These are phyloP conservation scores for Discoglossus pictus DNA, from an alignment of 2,797 vertebrate species.

Conservation along the genomic window DNA sequence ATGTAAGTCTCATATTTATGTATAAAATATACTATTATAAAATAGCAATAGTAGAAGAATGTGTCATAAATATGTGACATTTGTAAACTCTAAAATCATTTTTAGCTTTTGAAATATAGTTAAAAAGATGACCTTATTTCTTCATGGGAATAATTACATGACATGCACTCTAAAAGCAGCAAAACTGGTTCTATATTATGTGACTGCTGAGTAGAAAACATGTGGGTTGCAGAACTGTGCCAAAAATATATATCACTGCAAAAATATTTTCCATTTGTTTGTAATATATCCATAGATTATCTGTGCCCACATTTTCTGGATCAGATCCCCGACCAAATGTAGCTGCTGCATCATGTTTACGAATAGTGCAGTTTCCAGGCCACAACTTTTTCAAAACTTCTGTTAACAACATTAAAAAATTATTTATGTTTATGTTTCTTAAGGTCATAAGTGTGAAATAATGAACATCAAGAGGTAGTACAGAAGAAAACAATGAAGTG, in stretches of 20 bases:
- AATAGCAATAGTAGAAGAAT: too few relatives aligned
- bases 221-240: constrained; percentile 8
- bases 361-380: neutral
- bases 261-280: constrained; percentile 20
- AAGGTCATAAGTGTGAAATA: too few relatives aligned
- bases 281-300: constrained; percentile 12
- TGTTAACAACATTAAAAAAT: too few relatives aligned
- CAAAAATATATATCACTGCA: constrained; percentile 14
- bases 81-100: too few relatives aligned
- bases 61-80: too few relatives aligned
- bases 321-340: constrained; percentile 15
- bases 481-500: too few relatives aligned
- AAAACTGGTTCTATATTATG: constrained; percentile 4
- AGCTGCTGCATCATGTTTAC: constrained; percentile 20
- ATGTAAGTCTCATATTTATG: too few relatives aligned
- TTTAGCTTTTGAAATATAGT: too few relatives aligned
- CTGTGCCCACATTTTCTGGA: constrained; percentile 16
- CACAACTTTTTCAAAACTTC: too few relatives aligned
- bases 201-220: constrained; percentile 21
- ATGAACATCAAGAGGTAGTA: too few relatives aligned
- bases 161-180: neutral
- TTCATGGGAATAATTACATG: neutral
- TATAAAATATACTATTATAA: too few relatives aligned
- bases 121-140: neutral
- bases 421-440: too few relatives aligned